Conservation (phyloP, 2,797 vertebrate species). For the Aplochiton taeniatus region DNA sequence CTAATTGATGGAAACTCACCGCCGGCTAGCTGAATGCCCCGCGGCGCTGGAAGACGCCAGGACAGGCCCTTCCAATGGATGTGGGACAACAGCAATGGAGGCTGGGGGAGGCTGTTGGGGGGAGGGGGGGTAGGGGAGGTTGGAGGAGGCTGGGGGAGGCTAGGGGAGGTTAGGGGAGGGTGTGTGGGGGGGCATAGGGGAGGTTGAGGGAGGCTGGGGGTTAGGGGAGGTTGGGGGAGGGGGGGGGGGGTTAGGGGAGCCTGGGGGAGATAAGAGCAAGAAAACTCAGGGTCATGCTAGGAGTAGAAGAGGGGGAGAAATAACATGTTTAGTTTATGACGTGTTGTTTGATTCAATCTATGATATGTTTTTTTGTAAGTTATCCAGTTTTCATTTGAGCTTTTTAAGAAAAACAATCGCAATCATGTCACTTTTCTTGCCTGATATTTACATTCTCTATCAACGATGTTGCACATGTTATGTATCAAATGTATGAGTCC, state of each 20-base stretch:
- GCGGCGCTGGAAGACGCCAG: conserved; percentile 81
- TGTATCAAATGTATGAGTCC: too few species aligned
- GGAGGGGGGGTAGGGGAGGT: background rate
- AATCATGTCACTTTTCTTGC: too few species aligned
- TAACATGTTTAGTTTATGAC: too few species aligned
- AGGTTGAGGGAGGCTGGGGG: background rate
- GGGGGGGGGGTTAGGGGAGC: background rate
- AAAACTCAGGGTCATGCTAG: too few species aligned
- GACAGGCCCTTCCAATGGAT: conserved; percentile 66
- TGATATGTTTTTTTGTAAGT: too few species aligned
- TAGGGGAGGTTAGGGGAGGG: background rate
- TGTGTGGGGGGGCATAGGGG: background rate
- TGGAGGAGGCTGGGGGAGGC: background rate
- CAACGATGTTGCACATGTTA: too few species aligned
- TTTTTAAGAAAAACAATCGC: too few species aligned
- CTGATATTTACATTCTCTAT: too few species aligned
- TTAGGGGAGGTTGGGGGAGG: background rate
- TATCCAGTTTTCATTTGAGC: too few species aligned
- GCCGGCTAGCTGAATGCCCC: conserved; percentile 85
- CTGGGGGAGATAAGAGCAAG: too few species aligned
- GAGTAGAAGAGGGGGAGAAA: too few species aligned
- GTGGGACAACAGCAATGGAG: conserved; percentile 64
- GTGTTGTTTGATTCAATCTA: too few species aligned
- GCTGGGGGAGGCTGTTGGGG: conserved; percentile 48
- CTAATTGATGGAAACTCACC: conserved; percentile 97